These are phyloP conservation scores for Amblyteles armatorius DNA, from an alignment of 2,888 invertebrate species.

Conservation along the genomic window DNA sequence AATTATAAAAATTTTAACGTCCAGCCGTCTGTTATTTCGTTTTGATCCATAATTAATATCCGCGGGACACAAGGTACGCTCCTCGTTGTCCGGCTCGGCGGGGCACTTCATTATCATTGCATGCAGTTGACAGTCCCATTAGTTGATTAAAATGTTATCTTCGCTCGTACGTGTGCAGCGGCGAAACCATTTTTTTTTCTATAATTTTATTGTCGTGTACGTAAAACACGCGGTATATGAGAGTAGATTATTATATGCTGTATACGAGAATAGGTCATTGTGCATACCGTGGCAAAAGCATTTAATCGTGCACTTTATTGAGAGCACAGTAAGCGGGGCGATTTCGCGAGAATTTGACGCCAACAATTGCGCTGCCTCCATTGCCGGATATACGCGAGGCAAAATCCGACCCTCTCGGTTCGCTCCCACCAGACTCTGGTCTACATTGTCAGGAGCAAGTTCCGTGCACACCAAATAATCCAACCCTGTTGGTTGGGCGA, in stretches of 20 bases:
- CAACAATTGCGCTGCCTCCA: too few relatives aligned
- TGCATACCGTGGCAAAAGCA: slow-evolving; percentile 35
- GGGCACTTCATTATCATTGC: slow-evolving; percentile 20
- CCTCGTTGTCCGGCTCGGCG: background rate
- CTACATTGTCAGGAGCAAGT: background rate
- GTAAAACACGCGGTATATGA: background rate
- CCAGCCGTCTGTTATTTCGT: background rate
- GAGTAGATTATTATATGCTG: background rate
- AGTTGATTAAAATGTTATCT: slow-evolving; percentile 64
- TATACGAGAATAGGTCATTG: slow-evolving; percentile 35
- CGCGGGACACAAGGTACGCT: slow-evolving; percentile 8
- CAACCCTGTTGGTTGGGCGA: background rate
- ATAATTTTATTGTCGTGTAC: slow-evolving; percentile 12
- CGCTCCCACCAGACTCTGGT: slow-evolving; percentile 6
- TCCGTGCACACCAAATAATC: slow-evolving; percentile 24
- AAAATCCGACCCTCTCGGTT: slow-evolving; percentile 28
- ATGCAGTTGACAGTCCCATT: slow-evolving; percentile 55
- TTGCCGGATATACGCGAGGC: slow-evolving; percentile 48
- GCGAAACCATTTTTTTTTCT: slow-evolving; percentile 19
- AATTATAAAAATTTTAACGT: slow-evolving; percentile 29
- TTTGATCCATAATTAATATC: slow-evolving; percentile 27
- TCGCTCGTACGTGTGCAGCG: slow-evolving; percentile 6
- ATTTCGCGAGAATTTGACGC: too few relatives aligned
- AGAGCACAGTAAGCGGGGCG: too few relatives aligned
- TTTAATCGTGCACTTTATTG: slow-evolving; percentile 57